Conservation (phyloP, 1,140 invertebrate species). For the Hyphantria cunea region DNA sequence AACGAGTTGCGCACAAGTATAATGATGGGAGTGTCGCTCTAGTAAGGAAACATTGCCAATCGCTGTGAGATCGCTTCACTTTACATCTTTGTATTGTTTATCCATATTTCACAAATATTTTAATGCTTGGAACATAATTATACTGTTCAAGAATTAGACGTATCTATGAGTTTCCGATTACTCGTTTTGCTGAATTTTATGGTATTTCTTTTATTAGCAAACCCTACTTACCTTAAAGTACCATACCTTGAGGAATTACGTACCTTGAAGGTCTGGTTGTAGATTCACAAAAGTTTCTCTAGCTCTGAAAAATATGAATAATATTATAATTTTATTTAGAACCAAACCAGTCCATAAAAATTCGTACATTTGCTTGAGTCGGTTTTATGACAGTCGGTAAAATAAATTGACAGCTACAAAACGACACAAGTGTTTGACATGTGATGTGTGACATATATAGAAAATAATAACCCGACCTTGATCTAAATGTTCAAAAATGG, state of each 20-base stretch:
- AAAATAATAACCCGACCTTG: neutral
- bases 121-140: neutral
- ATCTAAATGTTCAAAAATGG: neutral
- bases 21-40: conserved; percentile 11
- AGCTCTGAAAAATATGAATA: no score
- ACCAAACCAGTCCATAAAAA: no score
- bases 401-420: neutral
- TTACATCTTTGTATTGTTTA: conserved; percentile 7
- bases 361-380: no score
- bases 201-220: neutral
- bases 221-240: no score
- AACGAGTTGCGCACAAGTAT: conserved; percentile 6
- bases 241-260: no score
- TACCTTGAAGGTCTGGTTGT: no score
- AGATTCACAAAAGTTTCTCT: no score
- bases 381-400: neutral
- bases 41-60: conserved; percentile 13
- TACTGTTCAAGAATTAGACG: no score
- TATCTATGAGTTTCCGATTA: no score
- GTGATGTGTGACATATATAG: neutral
- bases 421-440: neutral
- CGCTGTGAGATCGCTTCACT: conserved; percentile 12
- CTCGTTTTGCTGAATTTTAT: no score
- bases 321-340: no score
- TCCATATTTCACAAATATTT: conserved; percentile 5